Conservation (phyloP, 1,140 invertebrate genomes). For the Zaprionus camerounensis region DNA sequence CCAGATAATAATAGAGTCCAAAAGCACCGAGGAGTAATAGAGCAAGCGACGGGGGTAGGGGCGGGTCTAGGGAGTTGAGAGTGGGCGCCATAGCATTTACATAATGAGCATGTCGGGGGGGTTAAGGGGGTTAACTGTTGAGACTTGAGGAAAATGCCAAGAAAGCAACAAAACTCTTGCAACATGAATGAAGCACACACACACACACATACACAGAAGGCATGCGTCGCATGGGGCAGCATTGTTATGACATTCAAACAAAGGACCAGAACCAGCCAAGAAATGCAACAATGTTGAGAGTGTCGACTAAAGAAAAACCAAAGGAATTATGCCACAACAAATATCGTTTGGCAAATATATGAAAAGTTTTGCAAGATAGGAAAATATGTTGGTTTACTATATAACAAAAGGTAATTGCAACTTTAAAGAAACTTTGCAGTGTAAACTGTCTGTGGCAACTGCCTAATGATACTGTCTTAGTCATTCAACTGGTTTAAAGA, state of each 20-base stretch:
- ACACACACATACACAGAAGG: neutral
- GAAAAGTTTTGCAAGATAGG: slow-evolving; percentile 4
- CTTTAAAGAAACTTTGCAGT: neutral
- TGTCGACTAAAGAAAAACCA: neutral
- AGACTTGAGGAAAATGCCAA: slow-evolving; percentile 34
- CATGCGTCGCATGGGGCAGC: neutral
- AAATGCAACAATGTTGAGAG: slow-evolving; percentile 24
- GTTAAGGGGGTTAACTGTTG: slow-evolving; percentile 7
- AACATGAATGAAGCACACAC: neutral
- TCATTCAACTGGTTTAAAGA: neutral
- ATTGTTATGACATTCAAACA: slow-evolving; percentile 36
- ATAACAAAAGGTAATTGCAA: neutral
- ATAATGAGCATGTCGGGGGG: slow-evolving; percentile 43
- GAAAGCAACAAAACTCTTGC: slow-evolving; percentile 26
- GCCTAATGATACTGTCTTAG: neutral
- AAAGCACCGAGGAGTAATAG: neutral
- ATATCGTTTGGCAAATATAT: neutral
- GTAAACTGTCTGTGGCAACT: neutral
- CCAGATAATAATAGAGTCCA: slow-evolving; percentile 43
- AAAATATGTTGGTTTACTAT: neutral
- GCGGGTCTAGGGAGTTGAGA: neutral
- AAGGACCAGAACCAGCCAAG: slow-evolving; percentile 9
- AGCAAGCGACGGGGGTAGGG: neutral
- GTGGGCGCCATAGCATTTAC: slow-evolving; percentile 48
- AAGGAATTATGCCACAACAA: slow-evolving; percentile 16